These are phyloP conservation scores for Oreochromis niloticus DNA, from an alignment of 2,113 vertebrate genomes.

Conservation along the genomic window DNA sequence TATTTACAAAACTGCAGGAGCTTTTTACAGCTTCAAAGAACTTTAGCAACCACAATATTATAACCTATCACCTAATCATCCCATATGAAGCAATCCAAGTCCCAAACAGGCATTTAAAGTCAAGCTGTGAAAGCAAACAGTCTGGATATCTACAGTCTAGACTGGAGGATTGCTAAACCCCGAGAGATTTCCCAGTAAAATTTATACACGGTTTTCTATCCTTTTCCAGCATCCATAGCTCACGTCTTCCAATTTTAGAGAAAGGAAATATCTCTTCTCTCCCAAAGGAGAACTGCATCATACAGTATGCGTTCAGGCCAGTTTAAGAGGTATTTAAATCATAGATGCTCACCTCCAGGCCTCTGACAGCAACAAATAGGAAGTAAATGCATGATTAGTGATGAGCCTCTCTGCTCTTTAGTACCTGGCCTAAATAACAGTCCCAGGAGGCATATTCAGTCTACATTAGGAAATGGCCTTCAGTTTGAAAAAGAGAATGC, in stretches of 20 bases:
- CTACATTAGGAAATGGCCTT: constrained; percentile 31
- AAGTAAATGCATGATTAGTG: constrained; percentile 19
- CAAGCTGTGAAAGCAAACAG: not conserved
- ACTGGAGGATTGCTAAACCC: constrained; percentile 18
- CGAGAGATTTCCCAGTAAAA: constrained; percentile 6
- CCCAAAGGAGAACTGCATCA: constrained; percentile 16
- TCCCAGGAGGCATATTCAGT: constrained; percentile 7
- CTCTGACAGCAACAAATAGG: constrained; percentile 26
- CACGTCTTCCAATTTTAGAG: not conserved
- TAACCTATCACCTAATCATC: not conserved
- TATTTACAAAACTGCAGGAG: not conserved
- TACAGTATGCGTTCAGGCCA: not conserved
- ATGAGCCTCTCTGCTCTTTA: constrained; percentile 24
- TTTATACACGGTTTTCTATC: constrained; percentile 6
- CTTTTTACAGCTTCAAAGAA: not conserved
- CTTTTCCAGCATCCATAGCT: not conserved
- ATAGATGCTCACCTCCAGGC: not conserved
- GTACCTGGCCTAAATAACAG: constrained; percentile 49
- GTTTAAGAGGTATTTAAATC: constrained; percentile 25
- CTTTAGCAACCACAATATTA: not conserved
- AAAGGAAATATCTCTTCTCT: constrained; percentile 22
- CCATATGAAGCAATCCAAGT: not conserved
- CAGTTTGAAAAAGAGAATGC: not conserved
- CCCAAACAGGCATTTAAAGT: not conserved
- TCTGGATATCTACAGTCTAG: constrained; percentile 8